phyloP scores from a whole-genome alignment of 2,113 vertebrate genomes.

The Psettodes erumei region DNA sequence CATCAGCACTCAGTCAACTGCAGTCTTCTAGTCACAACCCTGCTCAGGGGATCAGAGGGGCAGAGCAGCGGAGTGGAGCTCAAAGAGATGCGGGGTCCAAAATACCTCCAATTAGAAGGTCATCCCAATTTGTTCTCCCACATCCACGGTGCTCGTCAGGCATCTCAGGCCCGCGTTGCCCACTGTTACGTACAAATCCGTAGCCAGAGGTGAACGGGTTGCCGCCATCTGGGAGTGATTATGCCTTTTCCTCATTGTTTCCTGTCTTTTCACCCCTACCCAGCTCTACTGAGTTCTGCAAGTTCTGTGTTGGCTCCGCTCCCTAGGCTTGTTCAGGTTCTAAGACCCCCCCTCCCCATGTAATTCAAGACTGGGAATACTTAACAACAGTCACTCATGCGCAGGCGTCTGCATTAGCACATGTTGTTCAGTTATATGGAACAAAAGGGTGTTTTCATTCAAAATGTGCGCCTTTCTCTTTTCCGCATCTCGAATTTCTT shows the following conservation, averaged over 20 bases:
- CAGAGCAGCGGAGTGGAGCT: slow-evolving; percentile 45
- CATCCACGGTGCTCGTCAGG: slow-evolving; percentile 61
- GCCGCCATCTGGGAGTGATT: slow-evolving; percentile 82
- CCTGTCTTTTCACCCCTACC: slow-evolving; percentile 73
- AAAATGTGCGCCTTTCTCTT: not conserved
- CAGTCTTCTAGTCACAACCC: slow-evolving; percentile 60
- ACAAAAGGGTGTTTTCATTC: slow-evolving; percentile 27
- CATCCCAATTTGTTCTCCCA: slow-evolving; percentile 79
- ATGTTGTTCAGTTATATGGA: slow-evolving; percentile 55
- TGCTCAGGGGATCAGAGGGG: slow-evolving; percentile 58
- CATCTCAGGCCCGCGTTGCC: slow-evolving; percentile 21
- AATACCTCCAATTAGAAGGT: slow-evolving; percentile 79
- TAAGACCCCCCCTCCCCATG: slow-evolving; percentile 45
- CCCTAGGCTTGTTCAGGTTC: slow-evolving; percentile 68
- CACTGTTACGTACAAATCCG: slow-evolving; percentile 49
- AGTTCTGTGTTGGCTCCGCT: slow-evolving; percentile 61
- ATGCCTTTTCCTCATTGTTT: slow-evolving; percentile 81
- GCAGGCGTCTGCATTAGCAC: slow-evolving; percentile 67
- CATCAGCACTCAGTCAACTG: slow-evolving; percentile 76
- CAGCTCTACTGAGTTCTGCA: slow-evolving; percentile 51
- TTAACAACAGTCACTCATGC: slow-evolving; percentile 75
- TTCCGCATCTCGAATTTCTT: not conserved
- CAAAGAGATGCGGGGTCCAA: slow-evolving; percentile 55
- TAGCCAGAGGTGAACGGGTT: slow-evolving; percentile 66
- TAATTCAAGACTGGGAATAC: slow-evolving; percentile 77